Evolutionary conservation across 2,113 vertebrate species (phyloP).

Genomic region (Lucifuga dentata): DNA sequence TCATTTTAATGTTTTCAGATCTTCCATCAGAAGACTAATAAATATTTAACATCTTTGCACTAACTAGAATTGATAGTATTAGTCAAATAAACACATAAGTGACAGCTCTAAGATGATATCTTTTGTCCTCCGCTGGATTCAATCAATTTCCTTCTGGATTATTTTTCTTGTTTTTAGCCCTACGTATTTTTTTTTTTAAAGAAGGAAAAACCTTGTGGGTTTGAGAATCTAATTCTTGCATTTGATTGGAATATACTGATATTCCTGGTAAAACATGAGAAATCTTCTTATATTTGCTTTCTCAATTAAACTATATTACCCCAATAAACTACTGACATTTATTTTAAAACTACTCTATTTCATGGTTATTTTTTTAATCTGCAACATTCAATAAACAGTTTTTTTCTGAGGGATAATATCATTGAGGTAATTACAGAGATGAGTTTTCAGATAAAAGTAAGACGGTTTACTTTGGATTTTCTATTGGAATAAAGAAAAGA

Average conservation of each 20-base stretch:
- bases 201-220: background rate
- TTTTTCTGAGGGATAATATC: constrained; percentile 41
- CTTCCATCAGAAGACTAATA: too few relatives aligned
- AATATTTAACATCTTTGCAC: too few relatives aligned
- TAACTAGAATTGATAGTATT: too few relatives aligned
- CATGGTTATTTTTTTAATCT: constrained; percentile 35
- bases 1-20: too few relatives aligned
- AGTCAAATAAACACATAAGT: too few relatives aligned
- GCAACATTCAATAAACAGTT: constrained; percentile 61
- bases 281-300: background rate
- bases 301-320: constrained; percentile 5
- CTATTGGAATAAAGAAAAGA: constrained; percentile 23
- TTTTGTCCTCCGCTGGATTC: background rate
- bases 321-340: constrained; percentile 47
- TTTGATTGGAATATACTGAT: background rate
- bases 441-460: constrained; percentile 16
- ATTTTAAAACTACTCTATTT: constrained; percentile 40
- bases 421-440: constrained; percentile 62
- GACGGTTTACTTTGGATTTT: constrained; percentile 62
- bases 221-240: background rate
- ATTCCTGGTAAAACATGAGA: constrained; percentile 12
- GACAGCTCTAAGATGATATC: background rate
- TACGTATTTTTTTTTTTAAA: background rate
- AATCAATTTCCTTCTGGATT: background rate
- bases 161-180: background rate